These are phyloP conservation scores for Psittacula derbiana DNA, from an alignment of 2,797 vertebrate genomes.

Conservation along the genomic window DNA sequence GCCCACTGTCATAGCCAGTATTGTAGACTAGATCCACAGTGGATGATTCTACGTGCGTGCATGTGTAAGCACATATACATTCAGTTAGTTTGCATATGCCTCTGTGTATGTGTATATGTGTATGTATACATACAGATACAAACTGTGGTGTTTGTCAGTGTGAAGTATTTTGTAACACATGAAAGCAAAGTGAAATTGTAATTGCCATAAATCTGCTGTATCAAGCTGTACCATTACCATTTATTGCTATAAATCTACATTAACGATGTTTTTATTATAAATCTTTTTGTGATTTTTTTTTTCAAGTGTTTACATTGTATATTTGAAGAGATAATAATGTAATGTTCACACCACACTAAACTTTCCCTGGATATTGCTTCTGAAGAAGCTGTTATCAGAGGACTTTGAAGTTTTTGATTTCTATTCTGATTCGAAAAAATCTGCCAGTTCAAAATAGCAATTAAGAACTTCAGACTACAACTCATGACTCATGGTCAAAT, in stretches of 20 bases:
- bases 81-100: neutral
- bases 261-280: neutral
- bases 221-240: neutral
- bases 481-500: slow-evolving; percentile 27
- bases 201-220: neutral
- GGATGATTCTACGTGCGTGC: accelerated
- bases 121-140: neutral
- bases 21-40: neutral
- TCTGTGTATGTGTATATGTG: neutral
- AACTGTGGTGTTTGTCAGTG: neutral
- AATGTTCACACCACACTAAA: neutral
- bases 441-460: slow-evolving; percentile 23
- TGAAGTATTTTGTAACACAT: neutral
- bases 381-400: slow-evolving; percentile 14
- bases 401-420: neutral
- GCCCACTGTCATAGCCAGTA: neutral
- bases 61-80: neutral
- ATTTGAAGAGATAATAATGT: neutral
- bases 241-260: neutral
- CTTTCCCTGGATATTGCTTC: neutral
- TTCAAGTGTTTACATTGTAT: neutral
- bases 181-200: neutral
- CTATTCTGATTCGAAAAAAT: neutral
- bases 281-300: neutral
- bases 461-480: slow-evolving; percentile 31